Evolutionary conservation across 1,140 invertebrate genomes (phyloP), one percentile per base, ranked within the genome.

Genomic region (Eupristina koningsbergeri): DNA sequence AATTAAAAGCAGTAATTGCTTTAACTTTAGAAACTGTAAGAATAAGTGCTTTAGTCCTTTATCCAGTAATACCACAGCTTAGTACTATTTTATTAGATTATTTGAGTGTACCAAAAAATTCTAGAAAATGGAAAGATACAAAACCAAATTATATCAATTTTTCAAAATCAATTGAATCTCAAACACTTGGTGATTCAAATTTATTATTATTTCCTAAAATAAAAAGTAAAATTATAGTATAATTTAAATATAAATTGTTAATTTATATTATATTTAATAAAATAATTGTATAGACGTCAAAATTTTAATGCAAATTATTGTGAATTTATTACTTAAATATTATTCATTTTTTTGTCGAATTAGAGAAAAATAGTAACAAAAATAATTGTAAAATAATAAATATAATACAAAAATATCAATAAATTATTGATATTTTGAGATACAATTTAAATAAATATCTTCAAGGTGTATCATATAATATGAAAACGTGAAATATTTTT

Each of bases 11-110:
- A 31, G 93, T 98, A 29, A 93, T 99, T 80, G 95, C 96, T 88
- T 89, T 99, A 26, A 95, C 96, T 67, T 93, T 99, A 89, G 98
- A 99, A 93, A 95, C 95, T 2, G 90, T 97, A 34, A 94, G 97
- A 88, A 94, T 97, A 41, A 94, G 94, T 86, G 95, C 94, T 36
- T 95, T 98, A 81, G 93, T 97, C 34, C 91, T 99, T 34, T 95
- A 96, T 87, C 98, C 98, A 1, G 94, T 99, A 45, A 94, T 98
- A 76, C 98, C 98, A 19, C 93, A 93, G 73, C 88, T 98, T 82
- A 90, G 94, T 0, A 88, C 89, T 22, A 93, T 93, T 85, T 91
- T 98, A 79, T 92, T 96, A 77, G 93, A 96, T 90, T 96, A 95
- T 91, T 89, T 97, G 29, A 92, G 92, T 84, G 92, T 96, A 29